Conservation (phyloP, 1,140 invertebrate genomes). For the Muscidifurax raptorellus region DNA sequence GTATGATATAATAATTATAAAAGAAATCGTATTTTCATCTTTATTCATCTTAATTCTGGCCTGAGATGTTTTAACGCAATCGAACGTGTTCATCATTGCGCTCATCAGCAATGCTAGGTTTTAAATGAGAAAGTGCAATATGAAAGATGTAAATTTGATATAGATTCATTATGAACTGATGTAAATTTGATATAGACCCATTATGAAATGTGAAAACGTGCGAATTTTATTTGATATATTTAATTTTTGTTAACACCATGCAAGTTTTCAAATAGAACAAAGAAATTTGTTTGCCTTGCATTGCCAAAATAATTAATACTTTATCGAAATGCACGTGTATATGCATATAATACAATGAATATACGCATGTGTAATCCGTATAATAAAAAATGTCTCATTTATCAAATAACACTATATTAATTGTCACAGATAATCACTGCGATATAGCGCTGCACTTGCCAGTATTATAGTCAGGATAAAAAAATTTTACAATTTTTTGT, state of each 20-base stretch:
- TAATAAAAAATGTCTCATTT: slow-evolving; percentile 43
- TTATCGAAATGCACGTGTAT: slow-evolving; percentile 20
- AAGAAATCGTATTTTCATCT: slow-evolving; percentile 32
- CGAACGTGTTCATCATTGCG: slow-evolving; percentile 34
- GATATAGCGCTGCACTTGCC: slow-evolving; percentile 52
- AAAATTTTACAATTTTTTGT: not conserved
- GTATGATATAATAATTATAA: not conserved
- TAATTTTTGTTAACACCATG: slow-evolving; percentile 5
- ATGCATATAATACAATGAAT: slow-evolving; percentile 23
- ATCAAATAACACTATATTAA: slow-evolving; percentile 43
- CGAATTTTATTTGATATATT: slow-evolving; percentile 9
- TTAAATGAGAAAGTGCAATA: slow-evolving; percentile 50
- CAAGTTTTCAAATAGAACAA: slow-evolving; percentile 9
- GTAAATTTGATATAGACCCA: slow-evolving; percentile 25
- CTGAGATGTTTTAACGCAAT: slow-evolving; percentile 45
- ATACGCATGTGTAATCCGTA: slow-evolving; percentile 42
- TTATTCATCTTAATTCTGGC: slow-evolving; percentile 17
- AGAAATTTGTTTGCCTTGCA: slow-evolving; percentile 34
- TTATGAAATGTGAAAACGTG: slow-evolving; percentile 12
- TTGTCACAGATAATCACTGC: slow-evolving; percentile 48
- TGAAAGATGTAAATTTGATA: slow-evolving; percentile 40
- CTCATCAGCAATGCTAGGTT: slow-evolving; percentile 32
- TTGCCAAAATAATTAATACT: slow-evolving; percentile 43
- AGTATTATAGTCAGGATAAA: slow-evolving; percentile 50
- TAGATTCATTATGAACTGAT: slow-evolving; percentile 5